Evolutionary conservation across 2,113 vertebrate species (phyloP), one percentile per base, ranked within the genome.

Genomic region (Neotoma lepida): DNA sequence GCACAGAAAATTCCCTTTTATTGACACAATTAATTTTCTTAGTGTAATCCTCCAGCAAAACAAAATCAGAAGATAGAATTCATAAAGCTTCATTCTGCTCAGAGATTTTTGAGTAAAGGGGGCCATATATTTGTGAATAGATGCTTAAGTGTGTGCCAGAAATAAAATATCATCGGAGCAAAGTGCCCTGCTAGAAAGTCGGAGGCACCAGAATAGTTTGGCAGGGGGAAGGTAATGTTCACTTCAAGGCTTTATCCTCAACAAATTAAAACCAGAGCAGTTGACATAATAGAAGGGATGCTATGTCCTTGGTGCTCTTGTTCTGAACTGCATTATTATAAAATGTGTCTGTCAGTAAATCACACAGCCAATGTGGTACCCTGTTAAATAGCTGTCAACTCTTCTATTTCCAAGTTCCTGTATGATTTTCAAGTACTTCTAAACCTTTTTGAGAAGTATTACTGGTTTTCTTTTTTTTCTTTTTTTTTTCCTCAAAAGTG

Each of bases 341-440:
- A 71, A 97, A 97, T 97, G 96, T 97, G 97, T 97, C 97, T 97
- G 97, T 96, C 92, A 96, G 76, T 96, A 88, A 96, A 94, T 97
- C 86, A 97, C 10, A 86, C 6, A 92, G 64, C 96, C 88, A 96
- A 22, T 12, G 77, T 94, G 81, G 30, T 54, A 8, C 81, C 96
- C 93, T 96, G 61, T 80, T 97, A 96, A 96, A 86, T 97, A 97
- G 88, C 68, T 96, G 87, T 95, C 39, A 95, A 0, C 88, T 81
- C 56, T 95, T 81, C 91, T 93, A 28, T 93, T 97, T 97, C 94
- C 94, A 93, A 94, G 91, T 1, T n/a, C 41, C 85, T 51, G 73
- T 88, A 6, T 70, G 82, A 91, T 96, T 97, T 76, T 95, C 88
- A 95, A 97, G 95, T 94, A 95, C 93, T 96, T 95, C 95, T 93